A percentile compares a stretch with the other conserved stretches of the same genome.
phyloP scores from a whole-genome alignment of 2,113 vertebrate genomes.

The Zingel zingel region DNA sequence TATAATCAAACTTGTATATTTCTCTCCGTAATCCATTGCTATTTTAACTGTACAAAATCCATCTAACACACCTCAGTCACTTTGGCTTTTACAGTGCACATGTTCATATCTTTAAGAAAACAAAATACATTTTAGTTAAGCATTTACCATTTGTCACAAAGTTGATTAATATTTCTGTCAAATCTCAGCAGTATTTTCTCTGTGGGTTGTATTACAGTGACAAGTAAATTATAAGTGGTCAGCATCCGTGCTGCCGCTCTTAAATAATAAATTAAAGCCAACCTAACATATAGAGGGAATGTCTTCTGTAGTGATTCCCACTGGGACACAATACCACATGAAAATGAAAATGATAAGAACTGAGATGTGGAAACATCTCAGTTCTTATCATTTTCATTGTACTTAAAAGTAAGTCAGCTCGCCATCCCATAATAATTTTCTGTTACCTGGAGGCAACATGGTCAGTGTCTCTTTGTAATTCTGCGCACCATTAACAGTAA shows the following conservation, averaged over 20 bases:
- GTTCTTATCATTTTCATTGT: constrained; percentile 28
- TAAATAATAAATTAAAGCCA: constrained; percentile 51
- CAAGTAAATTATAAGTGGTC: constrained; percentile 8
- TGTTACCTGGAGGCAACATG: constrained; percentile 23
- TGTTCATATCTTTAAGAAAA: background rate
- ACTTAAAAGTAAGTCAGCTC: constrained; percentile 33
- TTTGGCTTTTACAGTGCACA: background rate
- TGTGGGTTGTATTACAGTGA: background rate
- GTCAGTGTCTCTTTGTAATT: constrained; percentile 31
- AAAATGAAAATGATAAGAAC: too few species aligned
- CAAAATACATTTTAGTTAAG: background rate
- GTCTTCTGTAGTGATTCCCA: constrained; percentile 27
- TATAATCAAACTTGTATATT: background rate
- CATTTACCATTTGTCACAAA: background rate
- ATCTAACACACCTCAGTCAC: background rate
- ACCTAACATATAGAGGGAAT: background rate
- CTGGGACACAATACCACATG: constrained; percentile 23
- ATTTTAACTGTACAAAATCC: constrained; percentile 1
- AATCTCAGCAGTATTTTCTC: background rate
- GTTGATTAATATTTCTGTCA: background rate
- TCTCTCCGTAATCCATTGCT: background rate
- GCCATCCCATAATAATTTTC: constrained; percentile 25
- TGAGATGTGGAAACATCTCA: too few species aligned
- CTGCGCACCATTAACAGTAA: background rate
- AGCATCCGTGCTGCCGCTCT: background rate